Evolutionary conservation across 30 jellyfish, hydroid and myxozoan genomes (phyloP), one percentile per base, ranked within the genome.

Genomic region (Clytia hemisphaerica): DNA sequence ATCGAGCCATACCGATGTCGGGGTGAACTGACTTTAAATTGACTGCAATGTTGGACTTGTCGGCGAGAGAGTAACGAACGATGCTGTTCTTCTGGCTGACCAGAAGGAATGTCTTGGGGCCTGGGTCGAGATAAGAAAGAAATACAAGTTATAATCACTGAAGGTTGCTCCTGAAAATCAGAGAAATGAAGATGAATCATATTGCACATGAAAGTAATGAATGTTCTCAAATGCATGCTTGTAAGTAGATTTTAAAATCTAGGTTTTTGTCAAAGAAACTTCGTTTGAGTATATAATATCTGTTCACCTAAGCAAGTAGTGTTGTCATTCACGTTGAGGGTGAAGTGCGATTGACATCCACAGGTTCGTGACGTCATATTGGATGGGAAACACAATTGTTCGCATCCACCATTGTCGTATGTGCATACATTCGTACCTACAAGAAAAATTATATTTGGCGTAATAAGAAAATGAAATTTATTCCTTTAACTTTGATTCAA

Each of bases 291-390:
- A 58, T 9, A 24, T 6, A 45, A 32, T 63, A n/a, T n/a, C n/a
- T n/a, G n/a, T n/a, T 65, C 10, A 86, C 96, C 96, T 51, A 49
- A 45, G 74, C 96, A 86, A 24, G 94, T 26, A 37, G 38, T 66
- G 40, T 37, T 48, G 73, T 86, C 96, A 15, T 38, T 35, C 27
- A 32, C 16, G 16, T 48, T 66, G 51, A 86, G 49, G 2, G 76
- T 57, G 61, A 33, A 86, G 51, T 86, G 93, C 32, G 90, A 78
- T 30, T 86, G 90, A 71, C 96, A 86, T 40, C 84, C 92, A 31
- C 96, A 86, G 0, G 73, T 67, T 63, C 71, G 67, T 21, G 53
- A 61, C 37, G 48, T 45, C 21, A 38, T 44, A 18, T 57, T 64
- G 19, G 45, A 34, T 1, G 94, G 83, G 49, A 86, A 86, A 30